Percentiles rank a stretch among this genome's conserved stretches.
These are phyloP conservation scores for Scaptodrosophila lebanonensis DNA, from an alignment of 1,140 invertebrate species.

Conservation along the genomic window DNA sequence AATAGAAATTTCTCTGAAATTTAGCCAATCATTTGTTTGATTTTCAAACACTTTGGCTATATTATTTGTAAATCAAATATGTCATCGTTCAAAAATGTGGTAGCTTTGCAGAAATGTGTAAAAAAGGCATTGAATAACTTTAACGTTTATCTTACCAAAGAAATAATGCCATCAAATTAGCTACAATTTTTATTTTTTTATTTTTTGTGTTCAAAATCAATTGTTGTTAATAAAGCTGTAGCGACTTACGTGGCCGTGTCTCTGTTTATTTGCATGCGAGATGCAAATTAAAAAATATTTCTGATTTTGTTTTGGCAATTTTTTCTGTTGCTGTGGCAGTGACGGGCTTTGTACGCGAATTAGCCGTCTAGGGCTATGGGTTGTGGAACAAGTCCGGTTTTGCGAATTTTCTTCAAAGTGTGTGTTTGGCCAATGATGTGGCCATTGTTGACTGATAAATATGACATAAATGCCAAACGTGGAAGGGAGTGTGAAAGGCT, in stretches of 20 bases:
- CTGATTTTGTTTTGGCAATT: too few species aligned
- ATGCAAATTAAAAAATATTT: too few species aligned
- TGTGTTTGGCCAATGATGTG: too few species aligned
- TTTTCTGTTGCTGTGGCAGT: too few species aligned
- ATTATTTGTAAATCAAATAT: conserved; percentile 8
- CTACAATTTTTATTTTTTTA: conserved; percentile 22
- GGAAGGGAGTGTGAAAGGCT: too few species aligned
- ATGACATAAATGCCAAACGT: too few species aligned
- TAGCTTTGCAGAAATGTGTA: conserved; percentile 9
- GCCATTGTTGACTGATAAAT: too few species aligned
- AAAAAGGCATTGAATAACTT: conserved; percentile 11
- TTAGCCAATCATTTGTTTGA: conserved; percentile 38
- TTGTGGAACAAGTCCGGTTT: too few species aligned
- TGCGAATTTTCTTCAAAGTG: too few species aligned
- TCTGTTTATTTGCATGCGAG: conserved; percentile 10
- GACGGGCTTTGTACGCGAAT: too few species aligned
- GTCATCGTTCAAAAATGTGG: conserved; percentile 10
- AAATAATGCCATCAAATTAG: conserved; percentile 8
- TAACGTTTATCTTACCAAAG: conserved; percentile 1
- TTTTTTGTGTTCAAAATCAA: conserved; percentile 6
- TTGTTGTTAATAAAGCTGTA: too few species aligned
- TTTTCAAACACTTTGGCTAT: conserved; percentile 20
- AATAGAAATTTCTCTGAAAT: conserved; percentile 27
- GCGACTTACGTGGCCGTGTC: not conserved
- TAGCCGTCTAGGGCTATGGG: too few species aligned